Conservation (phyloP, 1,140 invertebrate species). For the Platorchestia sp. region DNA sequence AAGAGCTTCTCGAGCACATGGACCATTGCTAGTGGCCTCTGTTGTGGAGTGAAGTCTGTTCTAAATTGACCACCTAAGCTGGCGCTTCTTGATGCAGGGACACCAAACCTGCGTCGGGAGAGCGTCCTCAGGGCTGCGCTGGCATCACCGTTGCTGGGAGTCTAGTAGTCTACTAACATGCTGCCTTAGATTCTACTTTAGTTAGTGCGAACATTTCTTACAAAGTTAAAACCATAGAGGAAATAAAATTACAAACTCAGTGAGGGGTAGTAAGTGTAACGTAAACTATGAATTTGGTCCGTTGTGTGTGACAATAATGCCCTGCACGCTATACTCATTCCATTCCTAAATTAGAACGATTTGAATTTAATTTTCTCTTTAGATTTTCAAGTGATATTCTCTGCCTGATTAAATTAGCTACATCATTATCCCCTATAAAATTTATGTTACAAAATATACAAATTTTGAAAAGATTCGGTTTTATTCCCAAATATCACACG, state of each 20-base stretch:
- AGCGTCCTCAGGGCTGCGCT: too few species aligned
- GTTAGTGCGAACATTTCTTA: neutral
- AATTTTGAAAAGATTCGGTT: neutral
- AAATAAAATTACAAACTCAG: neutral
- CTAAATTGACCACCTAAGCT: neutral
- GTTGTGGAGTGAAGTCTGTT: neutral
- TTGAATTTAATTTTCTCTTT: neutral
- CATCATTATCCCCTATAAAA: neutral
- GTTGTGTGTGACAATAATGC: neutral
- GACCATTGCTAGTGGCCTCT: neutral
- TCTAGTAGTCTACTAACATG: too few species aligned
- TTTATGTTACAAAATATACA: conserved; percentile 35
- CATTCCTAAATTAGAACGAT: neutral
- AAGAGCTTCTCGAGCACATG: neutral
- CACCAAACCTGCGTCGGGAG: too few species aligned
- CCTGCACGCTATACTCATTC: neutral
- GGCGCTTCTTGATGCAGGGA: neutral
- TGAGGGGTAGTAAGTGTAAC: neutral
- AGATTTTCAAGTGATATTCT: neutral
- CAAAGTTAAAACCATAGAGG: neutral
- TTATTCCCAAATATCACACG: too few species aligned
- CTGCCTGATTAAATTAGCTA: neutral
- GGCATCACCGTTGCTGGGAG: too few species aligned
- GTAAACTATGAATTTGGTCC: neutral
- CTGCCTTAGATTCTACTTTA: too few species aligned